Evolutionary conservation across 1,140 invertebrate species (phyloP).

Genomic region (Bombus turneri): DNA sequence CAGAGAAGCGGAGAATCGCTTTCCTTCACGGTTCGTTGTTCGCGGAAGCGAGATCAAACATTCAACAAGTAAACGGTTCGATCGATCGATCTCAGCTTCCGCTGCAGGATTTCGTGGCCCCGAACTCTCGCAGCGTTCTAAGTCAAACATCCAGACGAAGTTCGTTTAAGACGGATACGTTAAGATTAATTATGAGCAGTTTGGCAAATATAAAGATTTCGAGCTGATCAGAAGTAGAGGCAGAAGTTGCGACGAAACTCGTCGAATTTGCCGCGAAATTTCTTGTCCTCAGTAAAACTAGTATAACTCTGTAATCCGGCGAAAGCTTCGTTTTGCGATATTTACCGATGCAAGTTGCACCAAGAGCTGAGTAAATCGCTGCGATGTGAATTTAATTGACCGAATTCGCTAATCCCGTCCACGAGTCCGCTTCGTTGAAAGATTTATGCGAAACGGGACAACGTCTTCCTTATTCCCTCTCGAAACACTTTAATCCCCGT

Average conservation of each 20-base stretch:
- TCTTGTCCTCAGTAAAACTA: background rate
- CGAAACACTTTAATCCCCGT: conserved; percentile 5
- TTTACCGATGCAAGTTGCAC: conserved; percentile 24
- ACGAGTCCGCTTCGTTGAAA: too few relatives aligned
- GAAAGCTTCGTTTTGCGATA: background rate
- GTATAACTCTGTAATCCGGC: background rate
- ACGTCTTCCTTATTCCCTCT: background rate
- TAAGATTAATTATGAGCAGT: conserved; percentile 9
- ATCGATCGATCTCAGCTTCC: background rate
- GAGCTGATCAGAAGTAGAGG: background rate
- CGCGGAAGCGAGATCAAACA: background rate
- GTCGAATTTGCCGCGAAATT: background rate
- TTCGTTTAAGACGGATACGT: background rate
- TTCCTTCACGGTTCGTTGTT: background rate
- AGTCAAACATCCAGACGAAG: background rate
- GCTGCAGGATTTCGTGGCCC: too few relatives aligned
- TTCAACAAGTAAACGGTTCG: conserved; percentile 19
- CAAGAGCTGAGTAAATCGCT: conserved; percentile 2
- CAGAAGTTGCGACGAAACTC: background rate
- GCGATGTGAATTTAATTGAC: conserved; percentile 21
- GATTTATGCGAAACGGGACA: conserved; percentile 19
- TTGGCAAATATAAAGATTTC: conserved; percentile 30
- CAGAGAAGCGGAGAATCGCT: background rate
- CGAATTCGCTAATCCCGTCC: background rate
- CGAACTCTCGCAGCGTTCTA: too few relatives aligned